A percentile compares a stretch with the other conserved stretches of the same genome.
Evolutionary conservation across 2,797 vertebrate genomes (phyloP).

Genomic region (Chaetophractus vellerosus): DNA sequence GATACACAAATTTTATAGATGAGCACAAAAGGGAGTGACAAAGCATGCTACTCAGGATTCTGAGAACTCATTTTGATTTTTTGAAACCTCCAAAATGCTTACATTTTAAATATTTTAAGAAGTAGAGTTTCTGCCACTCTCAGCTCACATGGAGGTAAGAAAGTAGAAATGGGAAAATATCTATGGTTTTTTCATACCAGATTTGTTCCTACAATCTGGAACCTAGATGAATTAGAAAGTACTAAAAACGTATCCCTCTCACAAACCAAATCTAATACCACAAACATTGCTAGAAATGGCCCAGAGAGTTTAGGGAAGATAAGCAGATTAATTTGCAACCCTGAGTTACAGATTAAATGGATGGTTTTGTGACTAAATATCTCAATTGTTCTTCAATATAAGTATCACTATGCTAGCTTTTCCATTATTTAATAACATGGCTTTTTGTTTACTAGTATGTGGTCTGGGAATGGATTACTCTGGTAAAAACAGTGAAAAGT

Average conservation of each 20-base stretch:
- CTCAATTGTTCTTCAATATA: neutral
- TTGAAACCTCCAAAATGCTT: slow-evolving; percentile 5
- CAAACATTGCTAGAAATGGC: neutral
- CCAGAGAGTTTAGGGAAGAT: neutral
- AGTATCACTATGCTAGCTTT: neutral
- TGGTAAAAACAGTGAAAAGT: neutral
- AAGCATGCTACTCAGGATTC: neutral
- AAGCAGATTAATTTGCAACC: neutral
- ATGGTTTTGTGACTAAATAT: slow-evolving; percentile 21
- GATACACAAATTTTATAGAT: neutral
- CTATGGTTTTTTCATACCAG: neutral
- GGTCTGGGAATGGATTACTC: slow-evolving; percentile 31
- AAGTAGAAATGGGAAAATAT: neutral
- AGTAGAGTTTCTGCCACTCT: neutral
- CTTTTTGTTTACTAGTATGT: neutral
- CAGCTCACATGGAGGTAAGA: neutral
- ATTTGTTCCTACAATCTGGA: neutral
- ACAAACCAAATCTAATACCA: neutral
- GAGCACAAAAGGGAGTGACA: neutral
- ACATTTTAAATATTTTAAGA: neutral
- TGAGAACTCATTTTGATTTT: slow-evolving; percentile 44
- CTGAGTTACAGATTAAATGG: neutral
- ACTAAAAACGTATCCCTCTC: neutral
- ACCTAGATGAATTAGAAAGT: neutral
- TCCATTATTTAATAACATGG: neutral